These are phyloP conservation scores for Acrocera orbiculus DNA, from an alignment of 2,888 invertebrate genomes.

Conservation along the genomic window DNA sequence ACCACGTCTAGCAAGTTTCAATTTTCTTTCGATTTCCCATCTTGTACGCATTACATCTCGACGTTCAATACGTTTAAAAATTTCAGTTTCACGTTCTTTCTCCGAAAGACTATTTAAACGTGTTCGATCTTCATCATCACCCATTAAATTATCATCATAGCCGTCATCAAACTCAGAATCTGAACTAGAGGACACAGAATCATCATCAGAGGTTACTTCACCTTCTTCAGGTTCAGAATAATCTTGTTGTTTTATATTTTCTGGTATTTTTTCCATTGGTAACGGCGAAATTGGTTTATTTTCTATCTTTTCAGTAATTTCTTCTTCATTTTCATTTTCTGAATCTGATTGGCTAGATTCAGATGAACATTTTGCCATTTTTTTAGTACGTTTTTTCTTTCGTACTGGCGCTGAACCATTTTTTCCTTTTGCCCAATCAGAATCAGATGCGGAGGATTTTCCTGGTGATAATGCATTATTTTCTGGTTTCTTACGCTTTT, in stretches of 20 bases:
- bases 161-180: conserved; percentile 92
- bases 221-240: conserved; percentile 74
- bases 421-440: conserved; percentile 32
- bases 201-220: conserved; percentile 62
- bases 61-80: conserved; percentile 90
- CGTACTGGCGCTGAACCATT: conserved; percentile 27
- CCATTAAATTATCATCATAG: conserved; percentile 92
- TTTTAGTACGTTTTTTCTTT: conserved; percentile 31
- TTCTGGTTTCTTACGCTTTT: conserved; percentile 47
- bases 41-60: conserved; percentile 84
- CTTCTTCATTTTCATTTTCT: conserved; percentile 22
- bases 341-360: conserved; percentile 25
- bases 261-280: conserved; percentile 2
- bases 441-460: conserved; percentile 29
- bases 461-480: conserved; percentile 31
- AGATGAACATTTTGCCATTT: conserved; percentile 20
- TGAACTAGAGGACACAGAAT: conserved; percentile 38
- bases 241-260: conserved; percentile 21
- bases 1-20: conserved; percentile 64
- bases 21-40: conserved; percentile 90
- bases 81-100: conserved; percentile 91
- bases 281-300: conserved; percentile 16
- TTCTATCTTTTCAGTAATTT: conserved; percentile 8
- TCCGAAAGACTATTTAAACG: conserved; percentile 84
- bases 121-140: conserved; percentile 87